A percentile compares a stretch with the other conserved stretches of the same genome.
phyloP scores from a whole-genome alignment of 2,113 vertebrate genomes.

The Ictalurus punctatus region DNA sequence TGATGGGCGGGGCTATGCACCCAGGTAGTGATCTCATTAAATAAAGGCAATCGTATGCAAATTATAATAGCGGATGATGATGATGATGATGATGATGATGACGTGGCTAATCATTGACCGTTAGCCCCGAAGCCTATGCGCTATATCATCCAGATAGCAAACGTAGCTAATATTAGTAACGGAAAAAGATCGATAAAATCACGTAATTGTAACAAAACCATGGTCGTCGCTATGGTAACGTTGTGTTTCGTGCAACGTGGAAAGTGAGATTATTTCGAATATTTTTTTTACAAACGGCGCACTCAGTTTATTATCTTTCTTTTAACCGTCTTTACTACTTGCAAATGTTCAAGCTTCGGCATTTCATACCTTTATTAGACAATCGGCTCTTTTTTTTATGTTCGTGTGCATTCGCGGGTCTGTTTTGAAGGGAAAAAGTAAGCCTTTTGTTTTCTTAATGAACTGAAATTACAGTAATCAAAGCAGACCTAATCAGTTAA shows the following conservation, averaged over 20 bases:
- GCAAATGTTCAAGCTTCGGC: not conserved
- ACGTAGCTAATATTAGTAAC: not conserved
- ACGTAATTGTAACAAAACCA: not conserved
- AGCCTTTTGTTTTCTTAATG: not conserved
- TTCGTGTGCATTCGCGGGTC: not conserved
- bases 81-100: too few species aligned
- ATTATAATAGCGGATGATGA: not conserved
- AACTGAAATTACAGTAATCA: constrained; percentile 16
- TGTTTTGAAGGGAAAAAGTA: not conserved
- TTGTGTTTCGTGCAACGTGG: not conserved
- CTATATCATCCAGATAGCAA: not conserved
- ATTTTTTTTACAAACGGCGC: not conserved
- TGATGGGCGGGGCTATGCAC: not conserved
- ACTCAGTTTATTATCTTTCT: not conserved
- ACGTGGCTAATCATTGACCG: not conserved
- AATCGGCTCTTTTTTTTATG: not conserved
- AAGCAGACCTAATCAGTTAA: not conserved
- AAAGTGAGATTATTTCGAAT: not conserved
- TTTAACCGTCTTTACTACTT: not conserved
- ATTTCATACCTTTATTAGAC: not conserved
- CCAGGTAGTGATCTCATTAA: not conserved
- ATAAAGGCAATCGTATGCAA: not conserved
- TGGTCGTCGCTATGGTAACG: not conserved
- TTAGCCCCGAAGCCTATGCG: not conserved
- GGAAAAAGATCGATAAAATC: too few species aligned